A percentile compares a stretch with the other conserved stretches of the same genome.
Evolutionary conservation across 2,113 vertebrate genomes (phyloP).

Genomic region (Ornithorhynchus anatinus): DNA sequence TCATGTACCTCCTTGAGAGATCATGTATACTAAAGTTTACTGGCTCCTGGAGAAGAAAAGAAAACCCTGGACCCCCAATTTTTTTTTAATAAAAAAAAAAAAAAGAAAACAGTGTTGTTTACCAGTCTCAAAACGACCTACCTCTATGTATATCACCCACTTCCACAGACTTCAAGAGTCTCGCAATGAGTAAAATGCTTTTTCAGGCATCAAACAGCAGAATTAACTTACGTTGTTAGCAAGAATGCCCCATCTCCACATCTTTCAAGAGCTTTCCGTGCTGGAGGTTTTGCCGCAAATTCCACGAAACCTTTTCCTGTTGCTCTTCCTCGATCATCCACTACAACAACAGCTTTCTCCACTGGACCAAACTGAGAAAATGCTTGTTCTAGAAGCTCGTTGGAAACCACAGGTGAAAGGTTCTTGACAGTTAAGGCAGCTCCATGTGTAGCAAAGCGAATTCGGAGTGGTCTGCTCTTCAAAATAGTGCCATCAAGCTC

Average conservation of each 20-base stretch:
- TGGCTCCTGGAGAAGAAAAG: too few species aligned
- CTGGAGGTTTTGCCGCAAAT: constrained; percentile 91
- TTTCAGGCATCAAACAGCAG: not conserved
- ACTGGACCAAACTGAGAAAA: constrained; percentile 94
- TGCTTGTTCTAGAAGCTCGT: constrained; percentile 95
- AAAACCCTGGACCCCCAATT: too few species aligned
- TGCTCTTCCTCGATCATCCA: constrained; percentile 92
- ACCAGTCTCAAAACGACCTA: too few species aligned
- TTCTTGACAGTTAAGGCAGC: constrained; percentile 92
- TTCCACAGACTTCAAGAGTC: too few species aligned
- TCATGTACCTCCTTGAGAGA: too few species aligned
- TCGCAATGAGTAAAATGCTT: not conserved
- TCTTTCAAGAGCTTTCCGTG: constrained; percentile 92
- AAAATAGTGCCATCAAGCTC: constrained; percentile 92
- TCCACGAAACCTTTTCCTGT: constrained; percentile 94
- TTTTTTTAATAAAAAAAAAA: too few species aligned
- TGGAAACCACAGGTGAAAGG: constrained; percentile 91
- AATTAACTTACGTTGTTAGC: constrained; percentile 88
- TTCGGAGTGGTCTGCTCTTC: constrained; percentile 88
- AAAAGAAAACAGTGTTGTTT: too few species aligned
- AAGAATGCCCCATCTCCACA: constrained; percentile 94
- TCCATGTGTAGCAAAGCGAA: constrained; percentile 93
- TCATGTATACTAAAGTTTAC: too few species aligned
- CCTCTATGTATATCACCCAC: too few species aligned
- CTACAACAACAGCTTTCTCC: constrained; percentile 91